Evolutionary conservation across 2,113 vertebrate genomes (phyloP).

Genomic region (Pseudorhombus dupliciocellatus): DNA sequence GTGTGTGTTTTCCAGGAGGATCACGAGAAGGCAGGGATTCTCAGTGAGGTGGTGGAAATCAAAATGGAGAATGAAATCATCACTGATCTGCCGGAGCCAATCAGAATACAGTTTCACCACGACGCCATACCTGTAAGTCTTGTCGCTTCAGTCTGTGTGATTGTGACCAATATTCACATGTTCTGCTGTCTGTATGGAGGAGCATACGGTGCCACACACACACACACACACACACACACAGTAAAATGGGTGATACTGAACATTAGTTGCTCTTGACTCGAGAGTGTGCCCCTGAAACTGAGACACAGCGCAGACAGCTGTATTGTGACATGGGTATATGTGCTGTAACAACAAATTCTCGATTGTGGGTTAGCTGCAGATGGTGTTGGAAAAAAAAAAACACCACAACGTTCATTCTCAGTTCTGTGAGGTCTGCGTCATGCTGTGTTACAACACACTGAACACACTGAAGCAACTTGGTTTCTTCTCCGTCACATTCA

Average conservation of each 20-base stretch:
- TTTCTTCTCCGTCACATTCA: not conserved
- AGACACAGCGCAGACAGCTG: not conserved
- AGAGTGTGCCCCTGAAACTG: too few species aligned
- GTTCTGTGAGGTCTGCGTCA: not conserved
- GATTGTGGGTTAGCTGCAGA: not conserved
- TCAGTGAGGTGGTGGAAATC: constrained; percentile 75
- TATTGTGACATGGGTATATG: not conserved
- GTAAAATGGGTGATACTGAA: not conserved
- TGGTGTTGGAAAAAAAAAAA: not conserved
- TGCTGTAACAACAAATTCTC: not conserved
- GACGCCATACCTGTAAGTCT: constrained; percentile 62
- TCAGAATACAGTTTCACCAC: constrained; percentile 75
- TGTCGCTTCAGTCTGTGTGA: not conserved
- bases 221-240: not conserved
- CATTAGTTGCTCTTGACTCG: too few species aligned
- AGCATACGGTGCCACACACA: not conserved
- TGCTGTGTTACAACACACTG: not conserved
- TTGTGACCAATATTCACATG: not conserved
- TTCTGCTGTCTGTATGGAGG: too few species aligned
- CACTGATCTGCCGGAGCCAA: constrained; percentile 61
- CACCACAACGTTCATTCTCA: not conserved
- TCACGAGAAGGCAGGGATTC: constrained; percentile 5
- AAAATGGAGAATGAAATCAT: constrained; percentile 75
- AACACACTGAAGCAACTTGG: constrained; percentile 28
- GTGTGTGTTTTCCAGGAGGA: constrained; percentile 35